Conservation (phyloP, 1,140 invertebrate species). For the Drosophila kanapiae region DNA sequence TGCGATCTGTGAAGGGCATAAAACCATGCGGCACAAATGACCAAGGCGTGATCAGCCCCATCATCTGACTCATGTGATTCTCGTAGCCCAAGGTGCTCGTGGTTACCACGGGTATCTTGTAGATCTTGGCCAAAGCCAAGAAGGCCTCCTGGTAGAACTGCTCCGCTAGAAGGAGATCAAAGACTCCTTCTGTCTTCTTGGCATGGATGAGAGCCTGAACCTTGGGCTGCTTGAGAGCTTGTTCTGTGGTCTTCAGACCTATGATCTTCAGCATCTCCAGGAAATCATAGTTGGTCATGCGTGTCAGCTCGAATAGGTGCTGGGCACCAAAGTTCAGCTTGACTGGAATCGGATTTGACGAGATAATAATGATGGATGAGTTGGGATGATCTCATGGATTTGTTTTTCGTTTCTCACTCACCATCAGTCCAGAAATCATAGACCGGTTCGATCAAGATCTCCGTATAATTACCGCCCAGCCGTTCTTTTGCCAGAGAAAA, state of each 20-base stretch:
- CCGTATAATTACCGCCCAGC: conserved; percentile 74
- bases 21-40: conserved; percentile 82
- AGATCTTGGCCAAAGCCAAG: conserved; percentile 79
- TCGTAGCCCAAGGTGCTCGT: conserved; percentile 75
- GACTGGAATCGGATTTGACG: conserved; percentile 45
- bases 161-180: conserved; percentile 85
- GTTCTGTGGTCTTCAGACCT: conserved; percentile 73
- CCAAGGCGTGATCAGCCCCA: conserved; percentile 79
- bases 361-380: not conserved
- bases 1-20: conserved; percentile 72
- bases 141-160: conserved; percentile 85
- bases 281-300: conserved; percentile 69
- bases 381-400: not conserved
- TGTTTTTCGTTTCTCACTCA: conserved; percentile 19
- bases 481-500: conserved; percentile 46
- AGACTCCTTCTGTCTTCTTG: conserved; percentile 67
- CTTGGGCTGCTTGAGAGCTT: conserved; percentile 75
- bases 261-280: conserved; percentile 77
- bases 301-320: conserved; percentile 76
- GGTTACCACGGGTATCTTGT: conserved; percentile 81
- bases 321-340: conserved; percentile 66
- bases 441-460: conserved; percentile 75
- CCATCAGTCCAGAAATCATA: conserved; percentile 77
- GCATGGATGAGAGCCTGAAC: conserved; percentile 84
- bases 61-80: conserved; percentile 81